Conservation (phyloP, 37 sponge, comb jelly and placozoan genomes). For the Dysidea cf. avara region DNA sequence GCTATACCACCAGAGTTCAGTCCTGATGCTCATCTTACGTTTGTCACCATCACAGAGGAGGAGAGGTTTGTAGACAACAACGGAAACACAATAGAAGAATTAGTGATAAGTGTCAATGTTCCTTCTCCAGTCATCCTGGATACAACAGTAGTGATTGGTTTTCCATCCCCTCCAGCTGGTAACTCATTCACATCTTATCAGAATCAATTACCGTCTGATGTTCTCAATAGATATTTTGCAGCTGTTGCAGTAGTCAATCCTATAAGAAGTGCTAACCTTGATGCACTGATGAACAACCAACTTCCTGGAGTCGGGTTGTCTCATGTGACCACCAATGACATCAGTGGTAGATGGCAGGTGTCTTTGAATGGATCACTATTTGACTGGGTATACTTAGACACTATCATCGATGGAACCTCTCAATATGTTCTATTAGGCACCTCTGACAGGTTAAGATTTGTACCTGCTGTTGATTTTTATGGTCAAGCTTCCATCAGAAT, state of each 20-base stretch:
- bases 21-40: slow-evolving; percentile 4
- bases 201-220: slow-evolving; percentile 25
- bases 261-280: slow-evolving; percentile 4
- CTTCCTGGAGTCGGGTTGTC: slow-evolving; percentile 57
- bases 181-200: slow-evolving; percentile 11
- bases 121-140: slow-evolving; percentile 29
- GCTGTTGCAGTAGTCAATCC: slow-evolving; percentile 36
- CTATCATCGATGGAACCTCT: slow-evolving; percentile 13
- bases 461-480: slow-evolving; percentile 56
- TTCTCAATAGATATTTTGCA: slow-evolving; percentile 22
- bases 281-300: slow-evolving; percentile 28
- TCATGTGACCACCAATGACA: neutral
- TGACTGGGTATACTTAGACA: slow-evolving; percentile 36
- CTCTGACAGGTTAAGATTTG: slow-evolving; percentile 55
- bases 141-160: slow-evolving; percentile 28
- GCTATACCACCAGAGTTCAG: slow-evolving; percentile 31
- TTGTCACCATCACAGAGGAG: slow-evolving; percentile 48
- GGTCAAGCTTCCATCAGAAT: slow-evolving; percentile 43
- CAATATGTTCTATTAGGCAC: slow-evolving; percentile 44
- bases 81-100: slow-evolving; percentile 41
- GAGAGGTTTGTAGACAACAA: slow-evolving; percentile 22
- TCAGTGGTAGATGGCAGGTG: slow-evolving; percentile 70
- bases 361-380: slow-evolving; percentile 39
- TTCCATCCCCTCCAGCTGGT: slow-evolving; percentile 11
- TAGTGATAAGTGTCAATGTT: slow-evolving; percentile 26